These are phyloP conservation scores for Meiosimyza platycephala DNA, from an alignment of 2,888 invertebrate species.

Conservation along the genomic window DNA sequence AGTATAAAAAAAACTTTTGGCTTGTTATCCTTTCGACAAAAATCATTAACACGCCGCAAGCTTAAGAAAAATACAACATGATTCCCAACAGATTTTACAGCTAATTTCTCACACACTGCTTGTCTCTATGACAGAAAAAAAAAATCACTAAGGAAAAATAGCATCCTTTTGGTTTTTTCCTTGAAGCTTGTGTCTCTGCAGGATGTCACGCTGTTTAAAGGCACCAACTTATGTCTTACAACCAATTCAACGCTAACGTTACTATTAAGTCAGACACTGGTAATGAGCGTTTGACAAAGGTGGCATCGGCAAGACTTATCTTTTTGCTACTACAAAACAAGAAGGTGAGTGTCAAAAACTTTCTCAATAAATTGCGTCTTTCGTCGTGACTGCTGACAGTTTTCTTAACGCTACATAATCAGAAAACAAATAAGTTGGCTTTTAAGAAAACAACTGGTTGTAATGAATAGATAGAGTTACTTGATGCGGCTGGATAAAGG, in stretches of 20 bases:
- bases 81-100: conserved; percentile 54
- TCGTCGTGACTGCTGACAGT: conserved; percentile 62
- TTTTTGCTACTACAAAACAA: conserved; percentile 13
- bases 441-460: conserved; percentile 32
- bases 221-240: conserved; percentile 16
- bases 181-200: conserved; percentile 21
- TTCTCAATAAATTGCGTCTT: conserved; percentile 62
- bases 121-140: conserved; percentile 45
- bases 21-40: conserved; percentile 45
- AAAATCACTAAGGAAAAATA: neutral
- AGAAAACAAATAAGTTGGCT: conserved; percentile 64
- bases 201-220: conserved; percentile 33
- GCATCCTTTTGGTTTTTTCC: neutral
- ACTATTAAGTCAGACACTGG: neutral
- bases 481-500: neutral
- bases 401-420: conserved; percentile 67
- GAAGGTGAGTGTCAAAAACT: conserved; percentile 49
- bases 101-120: conserved; percentile 52
- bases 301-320: neutral
- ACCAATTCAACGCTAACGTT: too few species aligned
- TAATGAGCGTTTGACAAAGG: neutral
- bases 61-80: conserved; percentile 50
- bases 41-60: conserved; percentile 65
- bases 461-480: conserved; percentile 11
- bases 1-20: neutral